Evolutionary conservation across 2,888 invertebrate genomes (phyloP), one percentile per base, ranked within the genome.

Genomic region (Parnassius glacialis): DNA sequence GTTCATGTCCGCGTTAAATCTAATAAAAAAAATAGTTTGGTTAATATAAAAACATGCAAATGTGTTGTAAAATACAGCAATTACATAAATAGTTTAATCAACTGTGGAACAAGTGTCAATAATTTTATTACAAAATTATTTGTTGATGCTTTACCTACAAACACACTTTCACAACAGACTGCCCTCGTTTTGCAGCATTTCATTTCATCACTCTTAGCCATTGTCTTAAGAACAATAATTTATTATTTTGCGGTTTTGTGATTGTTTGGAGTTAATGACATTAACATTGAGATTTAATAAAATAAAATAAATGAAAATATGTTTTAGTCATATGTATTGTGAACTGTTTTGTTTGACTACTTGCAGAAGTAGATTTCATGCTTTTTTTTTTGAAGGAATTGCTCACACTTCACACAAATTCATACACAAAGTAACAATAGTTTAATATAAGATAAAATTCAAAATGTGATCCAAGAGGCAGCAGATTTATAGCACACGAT

Each of bases 111-210:
- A 13, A 11, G 42, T 9, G 7, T 9, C 13, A n/a, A 42, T 47
- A n/a, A 42, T 47, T 43, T 54, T 50, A 43, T 43, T 48, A 50
- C 60, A 43, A 47, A 13, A 50, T 16, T 41, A 52, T 12, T 16
- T 16, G 16, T 43, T 47, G 61, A 57, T 51, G 53, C 58, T 50
- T 62, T 44, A 48, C 57, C 52, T 47, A 45, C 57, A 45, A 52
- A 45, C 48, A 59, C 52, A 48, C 16, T 53, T 59, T 43, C 53
- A 52, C 47, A 59, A 47, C 48, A 53, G 54, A 43, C 10, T 43
- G 57, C 57, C 42, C 61, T 62, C 57, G 10, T 62, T 62, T 57
- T 50, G 53, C 47, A 16, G 43, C 43, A 25, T 53, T 50, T 57
- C 13, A 50, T 59, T 45, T 59, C 55, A 51, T 45, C 45, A 62